These are phyloP conservation scores for Pithys albifrons DNA, from an alignment of 2,113 vertebrate species.

Conservation along the genomic window DNA sequence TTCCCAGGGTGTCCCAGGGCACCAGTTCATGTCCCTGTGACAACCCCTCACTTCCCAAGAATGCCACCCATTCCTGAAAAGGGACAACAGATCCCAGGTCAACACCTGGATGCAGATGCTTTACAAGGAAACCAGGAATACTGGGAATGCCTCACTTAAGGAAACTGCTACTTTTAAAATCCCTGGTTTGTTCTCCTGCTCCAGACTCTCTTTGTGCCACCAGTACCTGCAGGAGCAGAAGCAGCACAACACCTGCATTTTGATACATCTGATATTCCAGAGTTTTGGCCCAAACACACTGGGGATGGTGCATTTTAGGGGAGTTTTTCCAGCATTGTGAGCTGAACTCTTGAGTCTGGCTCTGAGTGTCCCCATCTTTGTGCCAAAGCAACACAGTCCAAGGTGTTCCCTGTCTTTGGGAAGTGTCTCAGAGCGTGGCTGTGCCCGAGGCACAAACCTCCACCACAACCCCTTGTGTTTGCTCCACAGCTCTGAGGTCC, in stretches of 20 bases:
- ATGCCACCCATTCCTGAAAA: fast-evolving
- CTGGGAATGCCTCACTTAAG: background rate
- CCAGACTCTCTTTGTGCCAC: no score
- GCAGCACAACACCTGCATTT: background rate
- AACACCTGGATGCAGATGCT: fast-evolving
- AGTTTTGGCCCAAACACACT: background rate
- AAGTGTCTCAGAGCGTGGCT: fast-evolving
- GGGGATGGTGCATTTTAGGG: no score
- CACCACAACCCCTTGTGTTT: fast-evolving
- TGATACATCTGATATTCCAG: background rate
- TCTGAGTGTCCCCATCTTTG: fast-evolving
- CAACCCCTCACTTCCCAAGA: background rate
- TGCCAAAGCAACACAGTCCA: fast-evolving
- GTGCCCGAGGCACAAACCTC: background rate
- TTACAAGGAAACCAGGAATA: fast-evolving
- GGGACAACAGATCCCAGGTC: fast-evolving
- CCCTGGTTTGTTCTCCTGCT: background rate
- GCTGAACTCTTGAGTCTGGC: background rate
- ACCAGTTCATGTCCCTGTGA: fast-evolving
- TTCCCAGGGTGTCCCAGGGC: fast-evolving
- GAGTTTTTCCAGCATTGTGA: background rate
- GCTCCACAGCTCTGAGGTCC: background rate
- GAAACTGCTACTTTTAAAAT: background rate
- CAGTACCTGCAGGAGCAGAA: fast-evolving
- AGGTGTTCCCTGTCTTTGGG: fast-evolving